Base-by-base conservation (phyloP, 2,888 invertebrate genomes). In the Drosophila setosimentum region DNA sequence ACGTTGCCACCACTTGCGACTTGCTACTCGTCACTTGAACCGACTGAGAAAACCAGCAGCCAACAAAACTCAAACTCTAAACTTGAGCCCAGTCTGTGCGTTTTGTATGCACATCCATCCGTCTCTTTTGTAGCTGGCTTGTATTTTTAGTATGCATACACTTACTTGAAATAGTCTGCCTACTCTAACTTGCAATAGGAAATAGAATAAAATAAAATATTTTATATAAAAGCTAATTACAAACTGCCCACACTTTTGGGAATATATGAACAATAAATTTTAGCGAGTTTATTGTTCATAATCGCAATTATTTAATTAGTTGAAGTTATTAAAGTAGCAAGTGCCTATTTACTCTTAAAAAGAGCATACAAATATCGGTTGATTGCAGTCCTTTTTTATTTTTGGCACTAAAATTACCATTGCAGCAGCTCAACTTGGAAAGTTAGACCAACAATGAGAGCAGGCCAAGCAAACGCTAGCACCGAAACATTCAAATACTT, bases 11-110 rank as follows among this genome's bases (percentile, higher is more conserved):
- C 61, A 54, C 61, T 65, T 60, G 67, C 67, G 67, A 78, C 59
- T 78, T 76, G 70, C 66, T 59, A 73, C 61, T 68, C 60, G 57
- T 59, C 77, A 70, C 82, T 80, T 82, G 63, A 80, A 64, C 59
- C 68, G 40, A 63, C 48, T 65, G 30, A 48, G 58, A 65, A 62
- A 65, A 33, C 37, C 29, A 57, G 50, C 51, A 51, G 33, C 13
- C 54, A 73, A 64, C 53, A 27, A 75, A 76, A 68, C 54, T 42
- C 54, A 45, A 73, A 65, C 53, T 68, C 57, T 24, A 65, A 62
- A 55, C 42, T 62, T 42, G 30, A 51, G 59, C 21, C 30, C 63
- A 55, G 68, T 76, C 76, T 70, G 80, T 70, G 82, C 73, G 76
- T 76, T 82, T 79, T 70, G 21, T 42, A 62, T 65, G 59, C 72